Evolutionary conservation across 2,888 invertebrate genomes (phyloP).

Genomic region (Deilephila porcellus): DNA sequence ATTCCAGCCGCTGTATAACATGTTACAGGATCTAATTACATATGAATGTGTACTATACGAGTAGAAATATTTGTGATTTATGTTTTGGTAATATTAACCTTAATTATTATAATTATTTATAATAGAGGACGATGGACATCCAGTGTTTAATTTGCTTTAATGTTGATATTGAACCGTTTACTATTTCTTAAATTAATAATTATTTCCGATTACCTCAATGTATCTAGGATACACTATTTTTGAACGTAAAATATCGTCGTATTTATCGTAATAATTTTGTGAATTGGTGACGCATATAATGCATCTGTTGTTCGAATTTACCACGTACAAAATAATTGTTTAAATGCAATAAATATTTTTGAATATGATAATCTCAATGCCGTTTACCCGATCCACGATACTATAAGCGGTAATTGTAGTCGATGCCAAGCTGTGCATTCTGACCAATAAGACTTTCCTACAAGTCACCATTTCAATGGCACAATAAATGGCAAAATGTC

Average conservation of each 20-base stretch:
- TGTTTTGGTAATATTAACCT: constrained; percentile 14
- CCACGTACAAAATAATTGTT: neutral
- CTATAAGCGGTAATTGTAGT: neutral
- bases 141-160: neutral
- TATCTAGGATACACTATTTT: no score
- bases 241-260: no score
- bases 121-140: neutral
- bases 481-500: constrained; percentile 39
- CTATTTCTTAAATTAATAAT: neutral
- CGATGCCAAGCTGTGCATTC: neutral
- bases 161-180: neutral
- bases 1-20: constrained; percentile 1
- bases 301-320: no score
- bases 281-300: no score
- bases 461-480: constrained; percentile 14
- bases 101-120: neutral
- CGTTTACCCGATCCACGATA: neutral
- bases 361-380: neutral
- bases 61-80: constrained; percentile 2
- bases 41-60: constrained; percentile 4
- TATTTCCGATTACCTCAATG: neutral
- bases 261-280: no score
- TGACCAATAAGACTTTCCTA: constrained; percentile 25
- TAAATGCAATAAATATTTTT: neutral
- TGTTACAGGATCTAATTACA: neutral